These are phyloP conservation scores for Cyphomyrus discorhynchus DNA, from an alignment of 2,113 vertebrate species.

Conservation along the genomic window DNA sequence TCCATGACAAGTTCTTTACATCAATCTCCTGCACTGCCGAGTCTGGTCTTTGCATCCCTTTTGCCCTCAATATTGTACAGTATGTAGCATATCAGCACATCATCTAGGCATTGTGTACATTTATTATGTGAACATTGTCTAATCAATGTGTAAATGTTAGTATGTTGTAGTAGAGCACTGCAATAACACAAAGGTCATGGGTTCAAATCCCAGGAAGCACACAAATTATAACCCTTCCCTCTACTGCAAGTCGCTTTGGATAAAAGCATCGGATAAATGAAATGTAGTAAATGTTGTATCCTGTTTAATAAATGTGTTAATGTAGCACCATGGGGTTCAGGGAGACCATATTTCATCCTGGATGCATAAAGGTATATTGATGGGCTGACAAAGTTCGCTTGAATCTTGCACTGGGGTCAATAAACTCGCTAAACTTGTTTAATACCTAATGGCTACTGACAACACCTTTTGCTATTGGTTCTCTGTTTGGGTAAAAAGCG, in stretches of 20 bases:
- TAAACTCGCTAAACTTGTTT: background rate
- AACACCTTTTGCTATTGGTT: background rate
- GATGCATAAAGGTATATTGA: background rate
- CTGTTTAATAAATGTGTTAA: no score
- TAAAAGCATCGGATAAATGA: background rate
- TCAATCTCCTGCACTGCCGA: background rate
- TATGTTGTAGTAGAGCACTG: background rate
- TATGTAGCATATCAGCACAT: background rate
- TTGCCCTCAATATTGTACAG: background rate
- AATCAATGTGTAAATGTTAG: background rate
- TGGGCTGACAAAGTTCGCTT: background rate
- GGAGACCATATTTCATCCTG: background rate
- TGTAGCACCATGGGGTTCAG: background rate
- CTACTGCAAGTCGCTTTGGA: background rate
- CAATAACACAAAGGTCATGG: background rate
- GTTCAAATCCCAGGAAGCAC: background rate
- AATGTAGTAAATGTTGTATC: background rate
- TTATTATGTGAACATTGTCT: background rate
- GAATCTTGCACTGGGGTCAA: background rate
- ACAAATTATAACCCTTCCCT: background rate
- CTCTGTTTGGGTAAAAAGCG: background rate
- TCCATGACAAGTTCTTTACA: background rate
- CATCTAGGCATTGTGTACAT: background rate
- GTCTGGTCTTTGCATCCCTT: background rate
- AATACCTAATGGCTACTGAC: background rate